Percentiles rank a stretch among this genome's conserved stretches.
phyloP scores from a whole-genome alignment of 2,888 invertebrate species.

The Oscheius onirici region DNA sequence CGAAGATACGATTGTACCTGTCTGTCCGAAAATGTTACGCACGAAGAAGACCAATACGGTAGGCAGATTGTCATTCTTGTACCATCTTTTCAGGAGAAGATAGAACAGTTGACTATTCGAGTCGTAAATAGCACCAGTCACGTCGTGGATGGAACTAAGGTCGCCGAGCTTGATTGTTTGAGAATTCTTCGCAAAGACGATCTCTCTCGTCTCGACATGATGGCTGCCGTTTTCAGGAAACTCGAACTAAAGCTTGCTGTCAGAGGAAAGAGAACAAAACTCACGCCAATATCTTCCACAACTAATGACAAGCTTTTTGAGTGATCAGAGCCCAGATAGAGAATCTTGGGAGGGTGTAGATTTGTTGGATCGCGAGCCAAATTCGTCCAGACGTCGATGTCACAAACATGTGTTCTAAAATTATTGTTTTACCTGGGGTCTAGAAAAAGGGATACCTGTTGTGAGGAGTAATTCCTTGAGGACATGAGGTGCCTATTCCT shows the following conservation, averaged over 20 bases:
- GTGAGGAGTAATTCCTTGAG: conserved; percentile 8
- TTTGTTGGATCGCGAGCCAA: neutral
- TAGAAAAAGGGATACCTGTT: conserved; percentile 8
- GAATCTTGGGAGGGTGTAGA: conserved; percentile 7
- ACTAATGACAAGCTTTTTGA: neutral
- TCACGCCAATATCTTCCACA: neutral
- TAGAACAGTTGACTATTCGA: conserved; percentile 12
- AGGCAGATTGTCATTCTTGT: neutral
- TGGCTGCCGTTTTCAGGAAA: neutral
- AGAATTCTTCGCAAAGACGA: neutral
- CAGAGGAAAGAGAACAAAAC: neutral
- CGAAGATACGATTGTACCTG: no score
- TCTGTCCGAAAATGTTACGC: neutral
- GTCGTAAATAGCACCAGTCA: neutral
- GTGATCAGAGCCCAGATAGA: conserved; percentile 2
- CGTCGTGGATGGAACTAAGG: neutral
- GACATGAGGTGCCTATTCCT: neutral
- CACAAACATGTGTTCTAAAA: conserved; percentile 2
- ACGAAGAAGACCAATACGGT: neutral
- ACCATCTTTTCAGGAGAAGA: neutral
- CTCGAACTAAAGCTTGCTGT: neutral
- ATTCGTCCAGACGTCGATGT: neutral
- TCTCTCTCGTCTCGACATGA: neutral
- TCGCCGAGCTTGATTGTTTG: neutral
- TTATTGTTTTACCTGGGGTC: neutral